phyloP scores from a whole-genome alignment of 2,797 vertebrate genomes.

The Vipera latastei region DNA sequence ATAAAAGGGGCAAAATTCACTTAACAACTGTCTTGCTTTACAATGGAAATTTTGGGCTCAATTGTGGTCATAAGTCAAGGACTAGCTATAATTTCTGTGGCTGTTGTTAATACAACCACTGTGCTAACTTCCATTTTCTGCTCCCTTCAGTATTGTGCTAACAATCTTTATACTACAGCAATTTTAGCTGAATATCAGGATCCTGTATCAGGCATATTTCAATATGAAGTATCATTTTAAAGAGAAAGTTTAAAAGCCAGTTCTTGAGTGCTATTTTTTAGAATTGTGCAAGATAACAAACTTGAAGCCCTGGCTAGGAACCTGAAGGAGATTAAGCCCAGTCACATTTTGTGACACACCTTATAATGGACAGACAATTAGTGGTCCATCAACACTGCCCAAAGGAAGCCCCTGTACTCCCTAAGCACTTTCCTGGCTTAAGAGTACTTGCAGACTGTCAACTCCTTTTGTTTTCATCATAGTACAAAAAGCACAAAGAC shows the following conservation, averaged over 20 bases:
- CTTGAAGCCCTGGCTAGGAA: neutral
- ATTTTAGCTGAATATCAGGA: neutral
- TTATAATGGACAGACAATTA: neutral
- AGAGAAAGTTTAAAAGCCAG: neutral
- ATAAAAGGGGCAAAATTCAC: neutral
- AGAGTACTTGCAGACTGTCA: neutral
- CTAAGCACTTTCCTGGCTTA: neutral
- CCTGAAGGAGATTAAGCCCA: neutral
- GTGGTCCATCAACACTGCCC: neutral
- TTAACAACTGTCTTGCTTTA: neutral
- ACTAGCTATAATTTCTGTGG: neutral
- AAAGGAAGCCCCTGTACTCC: neutral
- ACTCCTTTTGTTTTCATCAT: neutral
- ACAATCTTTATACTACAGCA: neutral
- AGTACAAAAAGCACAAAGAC: neutral
- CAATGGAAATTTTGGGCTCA: neutral
- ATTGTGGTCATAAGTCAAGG: neutral
- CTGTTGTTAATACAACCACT: neutral
- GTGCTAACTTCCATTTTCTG: neutral
- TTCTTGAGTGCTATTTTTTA: neutral
- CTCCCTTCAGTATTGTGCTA: neutral
- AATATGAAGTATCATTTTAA: neutral
- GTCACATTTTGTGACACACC: neutral
- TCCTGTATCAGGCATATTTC: neutral
- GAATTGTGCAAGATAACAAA: neutral